Percentiles rank a stretch among this genome's conserved stretches.
These are phyloP conservation scores for Porites rus DNA, from an alignment of 92 coral and sea anemone genomes.

Conservation along the genomic window DNA sequence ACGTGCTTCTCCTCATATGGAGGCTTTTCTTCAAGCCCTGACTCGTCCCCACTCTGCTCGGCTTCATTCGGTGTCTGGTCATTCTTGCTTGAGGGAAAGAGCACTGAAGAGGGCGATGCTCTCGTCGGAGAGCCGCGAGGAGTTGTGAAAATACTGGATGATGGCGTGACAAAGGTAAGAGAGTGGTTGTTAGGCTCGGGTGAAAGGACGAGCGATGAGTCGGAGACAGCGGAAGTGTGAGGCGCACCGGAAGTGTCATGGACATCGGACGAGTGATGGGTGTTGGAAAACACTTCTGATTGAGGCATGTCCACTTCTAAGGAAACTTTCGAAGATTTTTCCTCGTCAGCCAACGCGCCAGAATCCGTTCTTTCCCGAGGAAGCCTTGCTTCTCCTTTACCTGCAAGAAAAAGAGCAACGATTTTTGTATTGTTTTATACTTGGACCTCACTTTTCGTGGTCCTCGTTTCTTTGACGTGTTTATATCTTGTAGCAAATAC, in stretches of 20 bases:
- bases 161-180: constrained; percentile 41
- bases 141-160: constrained; percentile 23
- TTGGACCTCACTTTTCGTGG: background rate
- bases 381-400: background rate
- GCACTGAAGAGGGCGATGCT: background rate
- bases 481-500: too few species aligned
- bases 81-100: background rate
- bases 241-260: background rate
- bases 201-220: constrained; percentile 3
- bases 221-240: background rate
- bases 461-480: too few species aligned
- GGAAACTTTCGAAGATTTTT: background rate
- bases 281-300: background rate
- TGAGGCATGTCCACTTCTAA: background rate
- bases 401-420: background rate
- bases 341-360: background rate
- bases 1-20: constrained; percentile 46
- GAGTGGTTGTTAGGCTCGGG: constrained; percentile 36
- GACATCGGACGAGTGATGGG: background rate
- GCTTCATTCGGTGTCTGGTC: constrained; percentile 10
- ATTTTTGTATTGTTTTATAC: background rate
- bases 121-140: constrained; percentile 10
- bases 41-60: constrained; percentile 4
- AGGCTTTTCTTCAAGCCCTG: constrained; percentile 34
- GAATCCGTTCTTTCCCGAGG: background rate